Percentiles rank a stretch among this genome's conserved stretches.
Evolutionary conservation across 2,888 invertebrate genomes (phyloP).

Genomic region (Troides oblongomaculatus): DNA sequence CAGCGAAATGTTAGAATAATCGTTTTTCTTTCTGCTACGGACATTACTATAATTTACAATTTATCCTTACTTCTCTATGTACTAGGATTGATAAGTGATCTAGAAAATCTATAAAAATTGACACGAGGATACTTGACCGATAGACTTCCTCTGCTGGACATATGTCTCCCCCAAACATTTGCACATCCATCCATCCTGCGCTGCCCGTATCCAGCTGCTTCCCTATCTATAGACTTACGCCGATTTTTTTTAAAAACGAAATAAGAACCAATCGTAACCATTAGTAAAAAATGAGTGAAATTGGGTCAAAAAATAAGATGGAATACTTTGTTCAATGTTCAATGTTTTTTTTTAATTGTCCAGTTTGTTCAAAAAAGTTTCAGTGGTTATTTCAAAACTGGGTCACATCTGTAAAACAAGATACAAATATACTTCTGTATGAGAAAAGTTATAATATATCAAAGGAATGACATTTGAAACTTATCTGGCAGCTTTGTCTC

Average conservation of each 20-base stretch:
- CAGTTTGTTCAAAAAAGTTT: no score
- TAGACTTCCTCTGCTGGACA: no score
- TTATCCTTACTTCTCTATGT: not conserved
- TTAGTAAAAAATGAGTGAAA: no score
- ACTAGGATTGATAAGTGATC: not conserved
- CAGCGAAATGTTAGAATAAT: no score
- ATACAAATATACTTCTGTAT: conserved; percentile 22
- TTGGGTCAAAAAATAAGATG: no score
- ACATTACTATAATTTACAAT: not conserved
- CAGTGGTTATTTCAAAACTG: not conserved
- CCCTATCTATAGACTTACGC: not conserved
- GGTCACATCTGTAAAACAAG: not conserved
- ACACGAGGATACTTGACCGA: not conserved
- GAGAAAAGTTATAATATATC: conserved; percentile 32
- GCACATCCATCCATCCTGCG: no score
- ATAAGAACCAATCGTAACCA: no score
- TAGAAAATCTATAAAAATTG: not conserved
- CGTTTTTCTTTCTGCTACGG: no score
- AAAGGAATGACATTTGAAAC: conserved; percentile 47
- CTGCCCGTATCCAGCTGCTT: no score
- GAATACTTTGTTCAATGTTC: no score
- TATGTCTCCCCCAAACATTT: no score
- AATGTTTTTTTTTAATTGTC: no score
- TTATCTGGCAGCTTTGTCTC: conserved; percentile 56
- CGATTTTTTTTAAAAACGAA: not conserved